Evolutionary conservation across 2,797 vertebrate genomes (phyloP), one percentile per base, ranked within the genome.

Genomic region (Molossus molossus): DNA sequence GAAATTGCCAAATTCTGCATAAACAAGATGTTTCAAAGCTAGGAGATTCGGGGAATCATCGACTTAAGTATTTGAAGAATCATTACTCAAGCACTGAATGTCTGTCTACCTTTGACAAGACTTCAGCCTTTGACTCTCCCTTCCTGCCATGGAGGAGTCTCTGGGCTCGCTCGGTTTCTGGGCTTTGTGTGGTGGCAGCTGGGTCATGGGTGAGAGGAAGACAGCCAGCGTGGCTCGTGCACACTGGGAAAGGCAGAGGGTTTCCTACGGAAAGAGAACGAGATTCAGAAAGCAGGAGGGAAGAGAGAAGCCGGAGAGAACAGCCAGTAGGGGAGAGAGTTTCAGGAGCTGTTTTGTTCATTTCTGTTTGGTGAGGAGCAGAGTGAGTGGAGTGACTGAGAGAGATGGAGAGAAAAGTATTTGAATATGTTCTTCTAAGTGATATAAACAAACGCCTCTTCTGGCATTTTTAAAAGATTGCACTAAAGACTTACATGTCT

Each of bases 401-500:
- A 60, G n/a, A 69, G 21, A 62, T 80, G 53, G 37, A 55, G 25
- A 83, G 70, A 88, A 88, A n/a, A 62, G 13, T 48, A 80, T 88
- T 91, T 83, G 89, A 91, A 92, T 84, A 40, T 58, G 23, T 21
- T 96, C 94, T 95, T 33, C 60, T 87, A 69, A 67, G 48, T 48
- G 60, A 76, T 73, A 55, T 79, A 84, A 85, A 89, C 75, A 88
- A 95, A 95, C 76, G 67, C 13, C 9, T 95, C 37, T 87, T 77
- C 60, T 83, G 84, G 81, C 53, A 87, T 89, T 95, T 94, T 53
- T n/a, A 40, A 83, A 96, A 92, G 20, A 94, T 86, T 94, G 2
- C 3, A 17, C 25, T 90, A 48, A 94, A 87, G 27, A 92, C 72
- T 96, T 85, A 90, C 96, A 93, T 95, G 87, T 88, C 27, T 91